phyloP scores from a whole-genome alignment of 2,113 vertebrate genomes.

The Tauraco erythrolophus region DNA sequence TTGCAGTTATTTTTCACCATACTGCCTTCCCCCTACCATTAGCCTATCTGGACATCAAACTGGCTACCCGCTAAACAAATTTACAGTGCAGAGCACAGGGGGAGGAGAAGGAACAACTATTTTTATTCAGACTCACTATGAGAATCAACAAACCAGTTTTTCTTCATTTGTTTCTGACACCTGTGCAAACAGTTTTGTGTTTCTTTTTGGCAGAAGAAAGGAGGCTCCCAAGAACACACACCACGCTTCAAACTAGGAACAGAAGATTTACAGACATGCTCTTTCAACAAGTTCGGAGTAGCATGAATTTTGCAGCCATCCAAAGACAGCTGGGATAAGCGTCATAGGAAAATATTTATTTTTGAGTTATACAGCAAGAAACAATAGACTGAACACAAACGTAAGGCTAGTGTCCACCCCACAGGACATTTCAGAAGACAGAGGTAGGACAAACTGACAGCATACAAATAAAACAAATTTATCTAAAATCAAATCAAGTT shows the following conservation, averaged over 20 bases:
- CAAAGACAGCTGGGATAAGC: background rate
- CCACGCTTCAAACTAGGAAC: background rate
- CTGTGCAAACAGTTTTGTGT: constrained; percentile 10
- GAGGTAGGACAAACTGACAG: background rate
- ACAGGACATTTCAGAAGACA: background rate
- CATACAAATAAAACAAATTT: background rate
- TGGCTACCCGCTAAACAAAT: background rate
- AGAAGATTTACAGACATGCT: background rate
- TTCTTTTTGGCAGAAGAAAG: background rate
- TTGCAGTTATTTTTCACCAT: background rate
- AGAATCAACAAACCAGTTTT: constrained; percentile 68
- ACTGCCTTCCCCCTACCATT: background rate
- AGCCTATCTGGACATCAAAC: background rate
- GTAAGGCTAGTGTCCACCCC: background rate
- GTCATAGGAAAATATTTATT: background rate
- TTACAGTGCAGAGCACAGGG: background rate
- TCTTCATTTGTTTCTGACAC: constrained; percentile 38
- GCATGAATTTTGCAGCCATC: background rate
- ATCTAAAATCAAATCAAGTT: background rate
- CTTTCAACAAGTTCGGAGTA: background rate
- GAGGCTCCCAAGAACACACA: background rate
- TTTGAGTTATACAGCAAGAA: background rate
- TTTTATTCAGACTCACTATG: background rate
- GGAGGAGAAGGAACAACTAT: background rate
- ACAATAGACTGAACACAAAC: background rate